Conservation (phyloP, 2,888 invertebrate genomes). For the Plebejus melissa region DNA sequence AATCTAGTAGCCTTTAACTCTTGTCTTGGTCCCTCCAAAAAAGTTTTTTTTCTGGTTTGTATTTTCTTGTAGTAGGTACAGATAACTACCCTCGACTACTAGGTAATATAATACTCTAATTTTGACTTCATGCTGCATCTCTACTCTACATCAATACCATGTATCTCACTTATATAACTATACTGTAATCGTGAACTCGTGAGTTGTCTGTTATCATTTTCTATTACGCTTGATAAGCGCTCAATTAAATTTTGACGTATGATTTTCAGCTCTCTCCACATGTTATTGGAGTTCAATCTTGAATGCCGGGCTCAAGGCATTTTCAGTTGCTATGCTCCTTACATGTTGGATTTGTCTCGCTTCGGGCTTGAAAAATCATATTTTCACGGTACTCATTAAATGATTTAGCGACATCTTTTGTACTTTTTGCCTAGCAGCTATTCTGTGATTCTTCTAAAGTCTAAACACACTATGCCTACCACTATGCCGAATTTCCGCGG, state of each 20-base stretch:
- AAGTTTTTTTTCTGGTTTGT: too few species aligned
- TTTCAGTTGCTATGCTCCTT: conserved; percentile 5
- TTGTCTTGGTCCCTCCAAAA: too few species aligned
- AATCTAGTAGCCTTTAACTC: too few species aligned
- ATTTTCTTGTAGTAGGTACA: neutral
- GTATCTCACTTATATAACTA: neutral
- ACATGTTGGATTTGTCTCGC: neutral
- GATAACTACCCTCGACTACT: neutral
- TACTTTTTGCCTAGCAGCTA: neutral
- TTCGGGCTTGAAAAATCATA: neutral
- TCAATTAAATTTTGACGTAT: neutral
- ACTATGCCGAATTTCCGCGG: too few species aligned
- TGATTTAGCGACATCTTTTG: neutral
- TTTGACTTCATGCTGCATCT: neutral
- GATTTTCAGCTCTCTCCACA: conserved; percentile 16
- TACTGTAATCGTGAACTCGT: neutral
- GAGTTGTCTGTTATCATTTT: conserved; percentile 18
- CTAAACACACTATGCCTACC: too few species aligned
- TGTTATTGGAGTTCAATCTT: conserved; percentile 15
- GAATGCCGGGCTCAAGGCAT: neutral
- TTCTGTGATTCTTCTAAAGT: too few species aligned
- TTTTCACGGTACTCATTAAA: neutral
- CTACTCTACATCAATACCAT: neutral
- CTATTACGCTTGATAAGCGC: conserved; percentile 19
- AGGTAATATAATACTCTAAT: neutral